Conservation (phyloP, 2,113 vertebrate species). For the Chlorocebus sabaeus region DNA sequence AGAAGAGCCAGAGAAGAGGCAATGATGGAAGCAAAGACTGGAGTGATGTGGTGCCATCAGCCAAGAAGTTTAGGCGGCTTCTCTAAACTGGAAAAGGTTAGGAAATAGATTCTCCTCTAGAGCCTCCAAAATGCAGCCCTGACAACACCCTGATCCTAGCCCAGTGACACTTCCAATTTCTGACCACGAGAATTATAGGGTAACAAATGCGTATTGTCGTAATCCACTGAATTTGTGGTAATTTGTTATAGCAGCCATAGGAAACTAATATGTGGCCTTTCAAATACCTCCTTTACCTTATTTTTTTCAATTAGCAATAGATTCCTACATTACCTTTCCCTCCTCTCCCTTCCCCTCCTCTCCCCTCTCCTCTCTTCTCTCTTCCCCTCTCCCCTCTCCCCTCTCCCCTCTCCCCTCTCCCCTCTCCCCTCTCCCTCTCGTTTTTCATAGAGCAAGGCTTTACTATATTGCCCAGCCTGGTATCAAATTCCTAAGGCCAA, state of each 20-base stretch:
- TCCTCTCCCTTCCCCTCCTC: no score
- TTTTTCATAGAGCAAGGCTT: no score
- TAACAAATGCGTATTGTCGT: not conserved
- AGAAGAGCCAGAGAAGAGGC: not conserved
- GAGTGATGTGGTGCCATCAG: not conserved
- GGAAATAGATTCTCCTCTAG: not conserved
- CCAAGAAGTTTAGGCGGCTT: not conserved
- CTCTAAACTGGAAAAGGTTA: not conserved
- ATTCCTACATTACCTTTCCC: not conserved
- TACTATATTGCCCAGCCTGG: no score
- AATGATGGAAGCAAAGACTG: not conserved
- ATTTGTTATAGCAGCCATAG: not conserved
- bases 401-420: no score
- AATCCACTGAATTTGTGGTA: not conserved
- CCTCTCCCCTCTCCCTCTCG: no score
- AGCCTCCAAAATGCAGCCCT: not conserved
- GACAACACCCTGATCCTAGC: not conserved
- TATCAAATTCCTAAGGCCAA: no score
- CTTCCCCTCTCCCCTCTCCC: no score
- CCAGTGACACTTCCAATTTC: not conserved
- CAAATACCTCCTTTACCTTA: not conserved
- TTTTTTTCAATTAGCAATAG: not conserved
- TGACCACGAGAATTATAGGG: not conserved
- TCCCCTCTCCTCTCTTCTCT: no score
- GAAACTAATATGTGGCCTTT: not conserved